Evolutionary conservation across 2,797 vertebrate genomes (phyloP).

Genomic region (Dermochelys coriacea): DNA sequence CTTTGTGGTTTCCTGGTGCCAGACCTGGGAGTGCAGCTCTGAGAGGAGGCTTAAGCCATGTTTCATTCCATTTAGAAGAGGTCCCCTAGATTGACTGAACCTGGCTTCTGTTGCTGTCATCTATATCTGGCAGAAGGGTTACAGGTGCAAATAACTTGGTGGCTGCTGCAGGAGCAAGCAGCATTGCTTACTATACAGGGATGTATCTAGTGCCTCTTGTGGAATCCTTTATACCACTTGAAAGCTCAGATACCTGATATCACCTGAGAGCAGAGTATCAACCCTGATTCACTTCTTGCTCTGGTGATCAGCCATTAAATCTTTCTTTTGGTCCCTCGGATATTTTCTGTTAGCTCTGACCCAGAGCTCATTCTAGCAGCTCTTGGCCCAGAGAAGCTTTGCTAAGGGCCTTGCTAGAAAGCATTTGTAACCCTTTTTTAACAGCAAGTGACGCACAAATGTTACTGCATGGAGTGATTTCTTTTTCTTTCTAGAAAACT

Average conservation of each 20-base stretch:
- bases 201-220: background rate
- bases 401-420: background rate
- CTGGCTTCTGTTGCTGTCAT: background rate
- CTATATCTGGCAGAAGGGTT: background rate
- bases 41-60: background rate
- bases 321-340: background rate
- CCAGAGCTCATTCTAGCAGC: background rate
- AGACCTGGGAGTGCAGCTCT: background rate
- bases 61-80: background rate
- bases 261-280: no score
- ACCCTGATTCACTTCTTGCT: background rate
- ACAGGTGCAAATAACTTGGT: background rate
- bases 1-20: background rate
- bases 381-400: background rate
- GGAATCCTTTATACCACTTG: background rate
- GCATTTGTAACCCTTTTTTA: rapidly evolving
- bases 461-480: rapidly evolving
- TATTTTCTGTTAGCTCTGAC: background rate
- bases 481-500: background rate
- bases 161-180: background rate
- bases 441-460: background rate
- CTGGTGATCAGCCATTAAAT: background rate
- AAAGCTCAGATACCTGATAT: no score
- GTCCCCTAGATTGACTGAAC: background rate
- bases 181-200: no score